Conservation (phyloP, 2,888 invertebrate genomes). For the Vesta saturnalis region DNA sequence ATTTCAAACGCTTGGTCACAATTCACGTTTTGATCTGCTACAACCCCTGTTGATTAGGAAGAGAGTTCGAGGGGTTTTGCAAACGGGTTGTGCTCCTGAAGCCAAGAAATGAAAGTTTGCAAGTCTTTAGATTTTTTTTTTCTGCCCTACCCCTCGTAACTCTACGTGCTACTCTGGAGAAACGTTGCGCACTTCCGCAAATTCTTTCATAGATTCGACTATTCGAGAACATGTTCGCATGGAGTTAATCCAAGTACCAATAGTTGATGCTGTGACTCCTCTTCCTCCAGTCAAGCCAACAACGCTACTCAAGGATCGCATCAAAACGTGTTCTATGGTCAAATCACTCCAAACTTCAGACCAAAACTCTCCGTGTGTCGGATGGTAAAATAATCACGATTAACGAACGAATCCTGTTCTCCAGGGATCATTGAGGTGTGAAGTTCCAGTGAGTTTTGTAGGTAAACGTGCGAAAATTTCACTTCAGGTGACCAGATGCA, state of each 20-base stretch:
- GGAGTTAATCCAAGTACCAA: slow-evolving; percentile 9
- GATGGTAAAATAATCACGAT: slow-evolving; percentile 10
- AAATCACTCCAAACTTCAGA: slow-evolving; percentile 11
- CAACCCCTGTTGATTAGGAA: slow-evolving; percentile 25
- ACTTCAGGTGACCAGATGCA: slow-evolving; percentile 9
- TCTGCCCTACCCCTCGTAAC: slow-evolving; percentile 33
- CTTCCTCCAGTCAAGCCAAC: slow-evolving; percentile 23
- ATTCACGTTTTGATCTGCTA: slow-evolving; percentile 18
- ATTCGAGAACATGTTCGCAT: slow-evolving; percentile 10
- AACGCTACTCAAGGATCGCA: slow-evolving; percentile 11
- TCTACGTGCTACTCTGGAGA: slow-evolving; percentile 42
- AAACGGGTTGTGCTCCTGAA: slow-evolving; percentile 18
- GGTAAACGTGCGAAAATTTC: slow-evolving; percentile 1
- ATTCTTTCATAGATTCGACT: slow-evolving; percentile 44
- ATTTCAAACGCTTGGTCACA: slow-evolving; percentile 1
- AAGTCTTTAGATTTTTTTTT: slow-evolving; percentile 18
- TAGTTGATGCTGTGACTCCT: slow-evolving; percentile 20
- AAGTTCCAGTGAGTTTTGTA: slow-evolving; percentile 8
- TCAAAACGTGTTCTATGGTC: slow-evolving; percentile 13
- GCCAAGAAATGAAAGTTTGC: slow-evolving; percentile 16
- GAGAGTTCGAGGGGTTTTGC: slow-evolving; percentile 13
- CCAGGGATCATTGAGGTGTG: background rate
- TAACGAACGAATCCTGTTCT: slow-evolving; percentile 13
- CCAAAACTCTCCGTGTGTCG: slow-evolving; percentile 8
- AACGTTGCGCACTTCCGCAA: slow-evolving; percentile 15